Conservation (phyloP, 2,113 vertebrate genomes). For the Madoqua kirkii region DNA sequence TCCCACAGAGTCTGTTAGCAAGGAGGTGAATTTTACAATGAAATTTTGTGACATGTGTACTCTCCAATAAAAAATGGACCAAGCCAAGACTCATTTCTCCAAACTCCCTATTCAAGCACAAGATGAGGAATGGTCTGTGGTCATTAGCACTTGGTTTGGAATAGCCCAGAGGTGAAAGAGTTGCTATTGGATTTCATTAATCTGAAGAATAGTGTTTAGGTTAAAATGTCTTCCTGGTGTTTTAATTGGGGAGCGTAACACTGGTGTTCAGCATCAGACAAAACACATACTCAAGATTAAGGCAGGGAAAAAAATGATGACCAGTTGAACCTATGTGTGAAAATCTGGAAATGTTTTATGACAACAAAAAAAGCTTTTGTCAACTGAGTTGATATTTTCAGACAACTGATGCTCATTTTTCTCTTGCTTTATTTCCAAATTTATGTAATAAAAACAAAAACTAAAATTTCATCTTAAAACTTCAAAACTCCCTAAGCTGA, state of each 20-base stretch:
- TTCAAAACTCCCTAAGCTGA: not conserved
- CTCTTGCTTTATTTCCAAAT: not conserved
- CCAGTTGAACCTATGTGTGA: not conserved
- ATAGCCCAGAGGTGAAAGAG: slow-evolving; percentile 38
- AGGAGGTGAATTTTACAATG: slow-evolving; percentile 24
- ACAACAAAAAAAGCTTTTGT: not conserved
- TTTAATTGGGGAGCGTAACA: not conserved
- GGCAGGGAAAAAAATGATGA: too few relatives aligned
- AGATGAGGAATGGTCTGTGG: slow-evolving; percentile 36
- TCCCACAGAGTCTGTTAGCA: not conserved
- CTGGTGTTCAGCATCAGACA: not conserved
- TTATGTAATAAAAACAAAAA: not conserved
- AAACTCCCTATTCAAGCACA: not conserved
- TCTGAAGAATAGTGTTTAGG: slow-evolving; percentile 42
- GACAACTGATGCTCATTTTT: not conserved
- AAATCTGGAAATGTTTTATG: not conserved
- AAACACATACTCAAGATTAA: not conserved
- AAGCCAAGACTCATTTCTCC: slow-evolving; percentile 23
- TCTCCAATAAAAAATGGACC: slow-evolving; percentile 13
- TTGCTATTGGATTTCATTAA: slow-evolving; percentile 30
- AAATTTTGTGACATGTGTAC: not conserved
- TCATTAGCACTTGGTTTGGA: slow-evolving; percentile 43
- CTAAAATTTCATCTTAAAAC: not conserved
- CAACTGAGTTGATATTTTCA: not conserved
- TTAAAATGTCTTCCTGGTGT: slow-evolving; percentile 34